Percentiles rank a stretch among this genome's conserved stretches.
phyloP scores from a whole-genome alignment of 2,797 vertebrate species.

The Selene dorsalis region DNA sequence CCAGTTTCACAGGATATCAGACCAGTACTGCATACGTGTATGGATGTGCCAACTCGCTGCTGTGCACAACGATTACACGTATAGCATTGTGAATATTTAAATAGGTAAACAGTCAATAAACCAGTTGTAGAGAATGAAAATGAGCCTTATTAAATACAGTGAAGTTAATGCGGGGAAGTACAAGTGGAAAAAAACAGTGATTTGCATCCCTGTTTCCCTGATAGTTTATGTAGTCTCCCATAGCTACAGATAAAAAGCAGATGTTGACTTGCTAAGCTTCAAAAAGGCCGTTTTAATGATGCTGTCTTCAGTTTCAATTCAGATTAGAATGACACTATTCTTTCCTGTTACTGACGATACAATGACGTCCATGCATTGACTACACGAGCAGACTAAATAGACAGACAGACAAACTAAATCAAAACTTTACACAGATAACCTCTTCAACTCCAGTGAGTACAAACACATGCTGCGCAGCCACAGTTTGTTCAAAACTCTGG shows the following conservation, averaged over 20 bases:
- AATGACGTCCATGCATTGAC: neutral
- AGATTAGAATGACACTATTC: neutral
- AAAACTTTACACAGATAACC: slow-evolving; percentile 16
- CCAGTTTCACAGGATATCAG: slow-evolving; percentile 1
- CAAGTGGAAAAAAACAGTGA: neutral
- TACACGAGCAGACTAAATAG: neutral
- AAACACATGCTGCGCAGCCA: slow-evolving; percentile 12
- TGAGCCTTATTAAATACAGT: neutral
- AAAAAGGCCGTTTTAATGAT: neutral
- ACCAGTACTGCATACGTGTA: neutral
- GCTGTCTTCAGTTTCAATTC: slow-evolving; percentile 25
- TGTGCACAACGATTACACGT: neutral
- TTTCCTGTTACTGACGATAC: neutral
- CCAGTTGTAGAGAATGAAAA: neutral
- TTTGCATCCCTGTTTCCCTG: slow-evolving; percentile 20
- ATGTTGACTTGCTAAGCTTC: slow-evolving; percentile 16
- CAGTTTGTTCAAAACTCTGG: slow-evolving; percentile 18
- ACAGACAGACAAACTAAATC: neutral
- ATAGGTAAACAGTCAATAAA: neutral
- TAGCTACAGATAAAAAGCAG: slow-evolving; percentile 28
- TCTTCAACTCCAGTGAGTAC: neutral
- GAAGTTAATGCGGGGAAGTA: neutral
- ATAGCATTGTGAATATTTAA: neutral
- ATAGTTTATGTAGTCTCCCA: slow-evolving; percentile 17
- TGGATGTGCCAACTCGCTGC: neutral